Conservation (phyloP, 2,888 invertebrate genomes). For the Hecatera dysodea region DNA sequence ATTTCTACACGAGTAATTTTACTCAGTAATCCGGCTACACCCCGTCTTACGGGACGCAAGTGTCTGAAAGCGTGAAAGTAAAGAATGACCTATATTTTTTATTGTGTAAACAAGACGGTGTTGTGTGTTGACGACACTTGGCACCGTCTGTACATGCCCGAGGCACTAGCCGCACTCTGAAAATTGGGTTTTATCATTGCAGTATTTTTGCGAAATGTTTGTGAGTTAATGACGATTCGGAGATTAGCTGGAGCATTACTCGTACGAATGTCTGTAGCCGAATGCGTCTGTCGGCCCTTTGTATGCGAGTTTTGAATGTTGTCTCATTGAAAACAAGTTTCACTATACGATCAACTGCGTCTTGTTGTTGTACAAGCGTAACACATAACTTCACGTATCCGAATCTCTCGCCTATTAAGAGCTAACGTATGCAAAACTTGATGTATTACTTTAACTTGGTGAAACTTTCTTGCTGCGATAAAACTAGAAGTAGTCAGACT, state of each 20-base stretch:
- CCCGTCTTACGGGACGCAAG: conserved; percentile 51
- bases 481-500: conserved; percentile 33
- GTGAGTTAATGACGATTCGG: conserved; percentile 7
- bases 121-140: conserved; percentile 60
- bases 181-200: conserved; percentile 36
- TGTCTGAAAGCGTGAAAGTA: conserved; percentile 60
- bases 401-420: conserved; percentile 44
- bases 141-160: conserved; percentile 49
- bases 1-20: conserved; percentile 69
- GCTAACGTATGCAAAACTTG: conserved; percentile 50
- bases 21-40: conserved; percentile 57
- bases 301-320: conserved; percentile 73
- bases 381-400: conserved; percentile 61
- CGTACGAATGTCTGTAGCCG: conserved; percentile 36
- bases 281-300: conserved; percentile 62
- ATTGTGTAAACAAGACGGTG: conserved; percentile 62
- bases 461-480: conserved; percentile 48
- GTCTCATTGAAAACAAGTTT: conserved; percentile 79
- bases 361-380: conserved; percentile 58
- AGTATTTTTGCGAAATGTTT: conserved; percentile 5
- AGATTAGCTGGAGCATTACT: conserved; percentile 38
- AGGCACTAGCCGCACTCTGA: conserved; percentile 16
- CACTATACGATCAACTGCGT: conserved; percentile 65
- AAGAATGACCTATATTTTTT: conserved; percentile 65
- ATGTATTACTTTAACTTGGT: conserved; percentile 37